phyloP scores from a whole-genome alignment of 2,888 invertebrate genomes.

The Nineta flava region DNA sequence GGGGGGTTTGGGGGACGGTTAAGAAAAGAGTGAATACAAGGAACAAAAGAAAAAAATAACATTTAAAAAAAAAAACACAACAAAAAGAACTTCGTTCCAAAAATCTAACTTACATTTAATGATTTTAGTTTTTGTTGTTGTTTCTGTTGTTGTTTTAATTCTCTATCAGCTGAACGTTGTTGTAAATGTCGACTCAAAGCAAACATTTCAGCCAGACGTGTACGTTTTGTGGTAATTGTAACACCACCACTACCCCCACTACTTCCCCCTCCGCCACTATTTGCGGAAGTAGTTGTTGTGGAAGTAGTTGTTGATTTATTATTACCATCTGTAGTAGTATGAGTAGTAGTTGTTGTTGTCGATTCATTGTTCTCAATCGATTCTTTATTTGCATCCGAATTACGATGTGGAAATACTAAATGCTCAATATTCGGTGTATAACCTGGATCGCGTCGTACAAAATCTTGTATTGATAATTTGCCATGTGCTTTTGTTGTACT shows the following conservation, averaged over 20 bases:
- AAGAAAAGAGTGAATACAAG: too few species aligned
- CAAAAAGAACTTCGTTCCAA: too few species aligned
- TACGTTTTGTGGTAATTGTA: conserved; percentile 17
- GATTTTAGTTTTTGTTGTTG: conserved; percentile 9
- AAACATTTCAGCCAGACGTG: conserved; percentile 36
- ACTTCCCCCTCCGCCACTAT: neutral
- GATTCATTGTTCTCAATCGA: conserved; percentile 19
- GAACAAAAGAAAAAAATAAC: too few species aligned
- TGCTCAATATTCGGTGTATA: conserved; percentile 37
- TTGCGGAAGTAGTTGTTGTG: conserved; percentile 11
- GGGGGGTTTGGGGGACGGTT: too few species aligned
- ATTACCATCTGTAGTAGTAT: neutral
- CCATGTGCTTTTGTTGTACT: neutral
- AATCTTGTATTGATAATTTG: conserved; percentile 21
- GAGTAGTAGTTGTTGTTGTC: conserved; percentile 14
- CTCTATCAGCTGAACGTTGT: conserved; percentile 24
- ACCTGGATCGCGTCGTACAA: conserved; percentile 24
- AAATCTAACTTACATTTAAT: conserved; percentile 1
- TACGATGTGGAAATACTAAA: conserved; percentile 34
- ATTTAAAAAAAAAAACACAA: neutral
- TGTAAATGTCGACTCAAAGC: conserved; percentile 29
- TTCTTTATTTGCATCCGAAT: conserved; percentile 24
- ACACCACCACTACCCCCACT: conserved; percentile 9
- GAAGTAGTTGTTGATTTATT: neutral
- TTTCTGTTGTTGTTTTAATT: conserved; percentile 16